Evolutionary conservation across 1,140 invertebrate species (phyloP).

Genomic region (Philaenus spumarius): DNA sequence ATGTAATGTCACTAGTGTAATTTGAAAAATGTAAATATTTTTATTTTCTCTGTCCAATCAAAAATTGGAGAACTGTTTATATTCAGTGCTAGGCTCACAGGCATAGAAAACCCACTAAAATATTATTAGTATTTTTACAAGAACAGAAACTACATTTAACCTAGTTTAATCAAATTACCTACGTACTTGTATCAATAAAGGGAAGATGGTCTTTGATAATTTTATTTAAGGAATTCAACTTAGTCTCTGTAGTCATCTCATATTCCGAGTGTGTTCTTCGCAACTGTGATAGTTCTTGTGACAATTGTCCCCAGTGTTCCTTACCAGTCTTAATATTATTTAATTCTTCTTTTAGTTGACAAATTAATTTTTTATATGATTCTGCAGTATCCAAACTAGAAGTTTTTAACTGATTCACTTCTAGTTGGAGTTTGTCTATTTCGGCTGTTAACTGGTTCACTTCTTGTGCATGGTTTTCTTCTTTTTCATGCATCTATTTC

Average conservation of each 20-base stretch:
- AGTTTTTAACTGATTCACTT: conserved; percentile 50
- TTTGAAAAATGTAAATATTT: too few relatives aligned
- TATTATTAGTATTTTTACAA: too few relatives aligned
- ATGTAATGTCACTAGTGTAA: too few relatives aligned
- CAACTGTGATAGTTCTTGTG: conserved; percentile 39
- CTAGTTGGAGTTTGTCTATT: conserved; percentile 55
- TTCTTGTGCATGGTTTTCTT: conserved; percentile 45
- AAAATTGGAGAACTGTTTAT: too few relatives aligned
- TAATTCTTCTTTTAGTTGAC: conserved; percentile 47
- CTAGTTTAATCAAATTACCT: background rate
- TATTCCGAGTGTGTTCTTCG: conserved; percentile 37
- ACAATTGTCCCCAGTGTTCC: conserved; percentile 28
- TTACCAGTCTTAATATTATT: conserved; percentile 40
- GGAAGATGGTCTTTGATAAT: conserved; percentile 21
- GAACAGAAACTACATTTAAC: too few relatives aligned
- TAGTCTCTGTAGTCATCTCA: conserved; percentile 10
- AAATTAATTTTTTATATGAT: conserved; percentile 45
- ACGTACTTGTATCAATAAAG: conserved; percentile 22
- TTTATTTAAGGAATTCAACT: conserved; percentile 4
- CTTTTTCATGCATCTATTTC: conserved; percentile 64
- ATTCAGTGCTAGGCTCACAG: too few relatives aligned
- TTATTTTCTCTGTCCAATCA: too few relatives aligned
- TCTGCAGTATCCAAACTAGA: conserved; percentile 45
- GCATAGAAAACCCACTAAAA: too few relatives aligned
- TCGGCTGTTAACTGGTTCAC: conserved; percentile 55